Percentiles rank a stretch among this genome's conserved stretches.
Evolutionary conservation across 2,797 vertebrate genomes (phyloP).

Genomic region (Bradypus variegatus): DNA sequence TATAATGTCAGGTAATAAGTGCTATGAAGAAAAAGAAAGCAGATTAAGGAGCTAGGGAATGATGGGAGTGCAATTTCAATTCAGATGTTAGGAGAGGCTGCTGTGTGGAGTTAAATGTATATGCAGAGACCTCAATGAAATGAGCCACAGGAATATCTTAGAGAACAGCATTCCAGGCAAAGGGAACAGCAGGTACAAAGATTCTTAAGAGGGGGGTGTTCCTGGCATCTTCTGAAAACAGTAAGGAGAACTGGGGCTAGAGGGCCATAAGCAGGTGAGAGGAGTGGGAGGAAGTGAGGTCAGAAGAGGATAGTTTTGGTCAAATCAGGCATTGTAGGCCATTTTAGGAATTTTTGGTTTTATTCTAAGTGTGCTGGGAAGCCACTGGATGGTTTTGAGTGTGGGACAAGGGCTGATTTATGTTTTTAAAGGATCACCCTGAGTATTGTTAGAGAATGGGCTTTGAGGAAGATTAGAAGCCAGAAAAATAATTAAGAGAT

Average conservation of each 20-base stretch:
- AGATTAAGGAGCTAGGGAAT: background rate
- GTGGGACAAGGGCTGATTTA: background rate
- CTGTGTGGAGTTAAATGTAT: background rate
- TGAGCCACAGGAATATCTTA: background rate
- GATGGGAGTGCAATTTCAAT: background rate
- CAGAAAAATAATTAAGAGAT: background rate
- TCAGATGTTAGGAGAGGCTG: background rate
- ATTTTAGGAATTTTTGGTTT: background rate
- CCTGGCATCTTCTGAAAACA: background rate
- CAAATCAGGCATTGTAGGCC: background rate
- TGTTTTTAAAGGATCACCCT: background rate
- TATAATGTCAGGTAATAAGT: background rate
- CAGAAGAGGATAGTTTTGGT: background rate
- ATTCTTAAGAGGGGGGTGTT: background rate
- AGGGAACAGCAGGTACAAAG: background rate
- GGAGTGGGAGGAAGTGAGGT: background rate
- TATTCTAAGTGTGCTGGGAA: background rate
- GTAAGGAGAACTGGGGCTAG: background rate
- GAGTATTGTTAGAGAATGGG: background rate
- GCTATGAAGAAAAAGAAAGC: background rate
- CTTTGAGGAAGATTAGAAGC: too few species aligned
- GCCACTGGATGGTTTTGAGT: background rate
- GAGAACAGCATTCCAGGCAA: background rate
- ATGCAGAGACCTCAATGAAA: background rate
- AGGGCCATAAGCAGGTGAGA: background rate